A percentile compares a stretch with the other conserved stretches of the same genome.
phyloP scores from a whole-genome alignment of 2,113 vertebrate species.

The Pygoscelis antarcticus region DNA sequence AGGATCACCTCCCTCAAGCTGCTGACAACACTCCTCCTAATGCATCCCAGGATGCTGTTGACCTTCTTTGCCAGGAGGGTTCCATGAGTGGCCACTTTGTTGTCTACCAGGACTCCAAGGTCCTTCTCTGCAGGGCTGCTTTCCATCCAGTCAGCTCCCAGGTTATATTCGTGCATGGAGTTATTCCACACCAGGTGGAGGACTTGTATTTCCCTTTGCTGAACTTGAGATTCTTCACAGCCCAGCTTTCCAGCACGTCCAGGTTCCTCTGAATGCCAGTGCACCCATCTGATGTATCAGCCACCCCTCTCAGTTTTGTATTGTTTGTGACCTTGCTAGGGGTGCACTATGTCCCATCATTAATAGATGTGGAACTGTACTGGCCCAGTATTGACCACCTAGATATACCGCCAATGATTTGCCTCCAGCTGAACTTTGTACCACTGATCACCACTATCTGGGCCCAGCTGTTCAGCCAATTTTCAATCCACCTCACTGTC shows the following conservation, averaged over 20 bases:
- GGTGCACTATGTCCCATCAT: not conserved
- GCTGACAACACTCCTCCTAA: not conserved
- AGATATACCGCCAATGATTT: not conserved
- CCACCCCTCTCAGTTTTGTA: not conserved
- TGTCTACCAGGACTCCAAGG: not conserved
- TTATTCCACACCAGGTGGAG: not conserved
- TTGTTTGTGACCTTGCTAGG: not conserved
- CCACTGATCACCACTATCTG: not conserved
- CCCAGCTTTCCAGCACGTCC: not conserved
- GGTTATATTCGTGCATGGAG: not conserved
- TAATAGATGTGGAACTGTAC: not conserved
- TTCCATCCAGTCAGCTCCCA: not conserved
- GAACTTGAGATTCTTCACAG: not conserved
- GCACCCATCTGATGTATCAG: not conserved
- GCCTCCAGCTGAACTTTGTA: not conserved
- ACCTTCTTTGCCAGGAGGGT: not conserved
- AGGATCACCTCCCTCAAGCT: not conserved
- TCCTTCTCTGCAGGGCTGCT: not conserved
- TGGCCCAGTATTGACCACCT: not conserved
- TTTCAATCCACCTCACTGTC: not conserved
- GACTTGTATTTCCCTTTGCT: not conserved
- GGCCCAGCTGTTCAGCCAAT: not conserved
- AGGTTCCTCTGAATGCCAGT: not conserved
- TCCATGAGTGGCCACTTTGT: not conserved
- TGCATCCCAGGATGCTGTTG: not conserved